Conservation (phyloP, 2,888 invertebrate species). For the Melieria picta region DNA sequence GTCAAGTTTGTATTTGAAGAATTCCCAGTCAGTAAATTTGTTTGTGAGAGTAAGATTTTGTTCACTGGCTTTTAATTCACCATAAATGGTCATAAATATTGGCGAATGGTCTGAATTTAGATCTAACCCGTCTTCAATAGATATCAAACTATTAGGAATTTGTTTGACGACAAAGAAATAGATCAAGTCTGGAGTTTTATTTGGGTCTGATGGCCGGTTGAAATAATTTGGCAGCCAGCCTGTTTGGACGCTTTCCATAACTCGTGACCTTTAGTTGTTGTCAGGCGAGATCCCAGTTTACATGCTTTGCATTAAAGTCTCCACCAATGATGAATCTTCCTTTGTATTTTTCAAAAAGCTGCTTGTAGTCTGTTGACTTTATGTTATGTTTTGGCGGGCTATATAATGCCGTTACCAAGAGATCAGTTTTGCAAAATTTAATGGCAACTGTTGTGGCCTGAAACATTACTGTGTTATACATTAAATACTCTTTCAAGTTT, state of each 20-base stretch:
- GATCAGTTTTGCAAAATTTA: background rate
- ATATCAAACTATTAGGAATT: background rate
- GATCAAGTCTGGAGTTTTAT: background rate
- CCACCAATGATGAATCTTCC: constrained; percentile 10
- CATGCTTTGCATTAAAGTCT: constrained; percentile 16
- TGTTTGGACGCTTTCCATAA: background rate
- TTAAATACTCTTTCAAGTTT: too few relatives aligned
- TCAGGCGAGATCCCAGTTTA: constrained; percentile 9
- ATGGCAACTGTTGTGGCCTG: constrained; percentile 4
- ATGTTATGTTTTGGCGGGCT: constrained; percentile 19
- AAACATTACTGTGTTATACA: background rate
- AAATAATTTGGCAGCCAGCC: background rate
- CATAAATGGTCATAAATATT: background rate
- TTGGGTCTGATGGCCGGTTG: constrained; percentile 13
- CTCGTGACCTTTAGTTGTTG: constrained; percentile 18
- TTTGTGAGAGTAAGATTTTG: background rate
- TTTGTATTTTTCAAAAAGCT: background rate
- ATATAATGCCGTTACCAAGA: background rate
- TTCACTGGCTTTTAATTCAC: background rate
- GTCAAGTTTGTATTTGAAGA: background rate
- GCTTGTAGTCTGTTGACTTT: background rate
- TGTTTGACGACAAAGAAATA: background rate
- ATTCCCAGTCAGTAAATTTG: background rate
- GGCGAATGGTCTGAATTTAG: background rate
- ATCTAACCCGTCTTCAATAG: background rate